phyloP scores from a whole-genome alignment of 2,888 invertebrate genomes.

The Tridacna gigas region DNA sequence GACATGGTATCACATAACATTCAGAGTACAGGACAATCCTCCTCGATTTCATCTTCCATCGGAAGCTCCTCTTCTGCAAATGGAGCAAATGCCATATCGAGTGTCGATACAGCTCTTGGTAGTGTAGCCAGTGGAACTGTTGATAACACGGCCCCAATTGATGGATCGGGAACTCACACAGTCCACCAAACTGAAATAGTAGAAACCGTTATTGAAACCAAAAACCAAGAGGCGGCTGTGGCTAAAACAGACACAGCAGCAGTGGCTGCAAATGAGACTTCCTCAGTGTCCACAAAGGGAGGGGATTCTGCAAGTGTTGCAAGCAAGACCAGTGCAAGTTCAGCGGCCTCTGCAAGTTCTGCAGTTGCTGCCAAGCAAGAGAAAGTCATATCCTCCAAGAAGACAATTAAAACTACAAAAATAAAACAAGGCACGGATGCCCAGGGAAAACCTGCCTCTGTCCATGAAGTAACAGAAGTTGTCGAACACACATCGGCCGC shows the following conservation, averaged over 20 bases:
- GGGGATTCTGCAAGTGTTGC: constrained; percentile 6
- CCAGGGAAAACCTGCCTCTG: constrained; percentile 16
- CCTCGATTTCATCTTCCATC: background rate
- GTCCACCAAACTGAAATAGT: constrained; percentile 51
- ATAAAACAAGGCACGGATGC: constrained; percentile 21
- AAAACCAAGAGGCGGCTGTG: constrained; percentile 42
- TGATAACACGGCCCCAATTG: constrained; percentile 3
- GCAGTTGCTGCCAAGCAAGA: constrained; percentile 41
- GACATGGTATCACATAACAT: background rate
- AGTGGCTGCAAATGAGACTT: constrained; percentile 10
- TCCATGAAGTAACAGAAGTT: constrained; percentile 33
- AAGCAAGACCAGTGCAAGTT: background rate
- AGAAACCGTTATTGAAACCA: constrained; percentile 48
- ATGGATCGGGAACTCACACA: constrained; percentile 19
- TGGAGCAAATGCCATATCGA: background rate
- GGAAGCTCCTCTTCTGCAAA: constrained; percentile 1
- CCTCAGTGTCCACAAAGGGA: background rate
- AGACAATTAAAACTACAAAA: constrained; percentile 48
- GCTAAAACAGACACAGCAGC: constrained; percentile 36
- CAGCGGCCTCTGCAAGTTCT: constrained; percentile 20
- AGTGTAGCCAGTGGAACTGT: background rate
- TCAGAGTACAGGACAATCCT: constrained; percentile 4
- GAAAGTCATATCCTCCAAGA: constrained; percentile 37
- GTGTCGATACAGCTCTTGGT: background rate
- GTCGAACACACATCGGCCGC: constrained; percentile 27